A percentile compares a stretch with the other conserved stretches of the same genome.
Evolutionary conservation across 2,888 invertebrate species (phyloP).

Genomic region (Prenolepis imparis): DNA sequence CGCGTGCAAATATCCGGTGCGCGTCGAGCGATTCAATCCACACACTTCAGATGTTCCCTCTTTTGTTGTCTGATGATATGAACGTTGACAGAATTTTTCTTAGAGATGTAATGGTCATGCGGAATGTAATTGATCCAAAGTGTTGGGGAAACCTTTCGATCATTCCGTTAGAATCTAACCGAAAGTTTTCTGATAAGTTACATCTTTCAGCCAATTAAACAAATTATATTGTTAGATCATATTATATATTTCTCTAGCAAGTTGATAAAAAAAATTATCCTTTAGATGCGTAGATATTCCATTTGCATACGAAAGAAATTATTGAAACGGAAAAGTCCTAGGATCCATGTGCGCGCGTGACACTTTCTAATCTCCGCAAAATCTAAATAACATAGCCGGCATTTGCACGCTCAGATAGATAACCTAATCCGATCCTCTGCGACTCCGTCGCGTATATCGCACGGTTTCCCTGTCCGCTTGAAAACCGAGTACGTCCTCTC

Average conservation of each 20-base stretch:
- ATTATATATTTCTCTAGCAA: not conserved
- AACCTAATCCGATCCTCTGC: slow-evolving; percentile 63
- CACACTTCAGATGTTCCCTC: slow-evolving; percentile 35
- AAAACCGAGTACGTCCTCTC: slow-evolving; percentile 62
- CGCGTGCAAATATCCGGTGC: slow-evolving; percentile 57
- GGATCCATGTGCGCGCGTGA: slow-evolving; percentile 1
- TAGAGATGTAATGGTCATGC: not conserved
- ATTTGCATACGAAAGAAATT: not conserved
- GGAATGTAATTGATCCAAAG: not conserved
- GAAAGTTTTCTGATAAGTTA: not conserved
- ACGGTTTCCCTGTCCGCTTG: slow-evolving; percentile 48
- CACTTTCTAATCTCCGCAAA: slow-evolving; percentile 49
- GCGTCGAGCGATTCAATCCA: slow-evolving; percentile 52
- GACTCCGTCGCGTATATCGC: slow-evolving; percentile 43
- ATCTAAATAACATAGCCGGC: slow-evolving; percentile 56
- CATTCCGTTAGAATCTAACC: not conserved
- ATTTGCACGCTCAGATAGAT: slow-evolving; percentile 61
- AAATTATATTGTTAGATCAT: not conserved
- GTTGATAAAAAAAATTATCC: not conserved
- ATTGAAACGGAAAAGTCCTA: not conserved
- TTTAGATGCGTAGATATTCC: not conserved
- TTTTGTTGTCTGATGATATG: slow-evolving; percentile 10
- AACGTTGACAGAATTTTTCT: not conserved
- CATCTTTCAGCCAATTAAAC: not conserved
- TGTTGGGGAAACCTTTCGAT: not conserved